phyloP scores from a whole-genome alignment of 2,113 vertebrate species.

The Drymodes brunneopygia region DNA sequence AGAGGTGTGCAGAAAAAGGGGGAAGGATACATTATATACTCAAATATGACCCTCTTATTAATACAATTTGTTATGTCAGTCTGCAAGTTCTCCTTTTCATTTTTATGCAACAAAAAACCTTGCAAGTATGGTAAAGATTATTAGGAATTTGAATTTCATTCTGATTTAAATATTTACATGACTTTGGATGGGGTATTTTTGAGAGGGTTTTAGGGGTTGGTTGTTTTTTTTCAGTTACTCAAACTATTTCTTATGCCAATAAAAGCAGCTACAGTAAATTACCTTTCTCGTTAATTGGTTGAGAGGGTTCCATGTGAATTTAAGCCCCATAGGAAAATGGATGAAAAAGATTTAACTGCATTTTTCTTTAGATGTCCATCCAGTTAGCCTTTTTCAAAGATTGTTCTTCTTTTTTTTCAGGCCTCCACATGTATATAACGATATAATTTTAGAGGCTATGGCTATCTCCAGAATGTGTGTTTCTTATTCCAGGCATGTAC shows the following conservation, averaged over 20 bases:
- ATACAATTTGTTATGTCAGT: neutral
- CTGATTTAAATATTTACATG: neutral
- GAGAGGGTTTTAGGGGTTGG: rapidly evolving
- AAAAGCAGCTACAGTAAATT: neutral
- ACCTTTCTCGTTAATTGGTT: neutral
- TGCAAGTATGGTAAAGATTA: neutral
- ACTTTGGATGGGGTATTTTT: neutral
- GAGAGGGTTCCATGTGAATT: too few species aligned
- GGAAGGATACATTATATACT: neutral
- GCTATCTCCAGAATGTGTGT: neutral
- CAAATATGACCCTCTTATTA: neutral
- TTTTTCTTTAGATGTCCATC: neutral
- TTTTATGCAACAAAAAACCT: neutral
- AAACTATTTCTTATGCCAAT: neutral
- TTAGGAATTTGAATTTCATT: neutral
- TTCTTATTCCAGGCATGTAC: neutral
- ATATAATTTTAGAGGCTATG: neutral
- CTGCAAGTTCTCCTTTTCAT: neutral
- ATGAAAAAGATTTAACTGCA: neutral
- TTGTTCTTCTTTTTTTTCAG: neutral
- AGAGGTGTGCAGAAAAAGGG: neutral
- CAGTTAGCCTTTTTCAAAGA: neutral
- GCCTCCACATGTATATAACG: neutral
- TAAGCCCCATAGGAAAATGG: neutral
- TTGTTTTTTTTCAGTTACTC: neutral